Conservation (phyloP, 2,888 invertebrate species). For the Drosophila cognata region DNA sequence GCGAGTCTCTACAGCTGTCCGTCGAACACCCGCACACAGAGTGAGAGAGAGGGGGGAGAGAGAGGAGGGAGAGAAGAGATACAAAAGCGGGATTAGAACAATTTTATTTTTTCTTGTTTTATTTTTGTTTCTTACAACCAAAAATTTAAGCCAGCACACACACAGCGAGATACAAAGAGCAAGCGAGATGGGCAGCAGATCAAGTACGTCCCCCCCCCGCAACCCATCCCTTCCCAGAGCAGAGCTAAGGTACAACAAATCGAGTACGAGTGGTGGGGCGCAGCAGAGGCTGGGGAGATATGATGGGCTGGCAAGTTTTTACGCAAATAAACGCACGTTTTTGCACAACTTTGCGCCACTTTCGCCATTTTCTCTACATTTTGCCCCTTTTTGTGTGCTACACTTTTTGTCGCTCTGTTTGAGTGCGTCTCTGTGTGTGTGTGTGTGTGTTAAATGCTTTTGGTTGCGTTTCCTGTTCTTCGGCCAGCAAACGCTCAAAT, state of each 20-base stretch:
- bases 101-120: conserved; percentile 38
- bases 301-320: conserved; percentile 59
- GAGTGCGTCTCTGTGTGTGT: not conserved
- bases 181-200: conserved; percentile 18
- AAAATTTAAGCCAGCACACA: conserved; percentile 68
- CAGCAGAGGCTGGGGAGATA: not conserved
- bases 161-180: not conserved
- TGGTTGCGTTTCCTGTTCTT: conserved; percentile 13
- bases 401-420: conserved; percentile 24
- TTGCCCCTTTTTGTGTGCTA: conserved; percentile 51
- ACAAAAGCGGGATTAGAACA: conserved; percentile 73
- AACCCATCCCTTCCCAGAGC: no score
- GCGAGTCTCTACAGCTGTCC: conserved; percentile 35
- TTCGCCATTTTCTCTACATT: conserved; percentile 52
- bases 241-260: conserved; percentile 45
- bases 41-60: not conserved
- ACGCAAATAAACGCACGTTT: conserved; percentile 78
- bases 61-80: conserved; percentile 11
- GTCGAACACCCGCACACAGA: conserved; percentile 5
- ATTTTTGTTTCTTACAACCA: conserved; percentile 58
- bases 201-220: conserved; percentile 16
- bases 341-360: conserved; percentile 73
- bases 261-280: conserved; percentile 13
- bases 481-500: conserved; percentile 48
- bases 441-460: conserved; percentile 26